These are phyloP conservation scores for Caenorhabditis japonica DNA, from an alignment of 2,888 invertebrate genomes.

Conservation along the genomic window DNA sequence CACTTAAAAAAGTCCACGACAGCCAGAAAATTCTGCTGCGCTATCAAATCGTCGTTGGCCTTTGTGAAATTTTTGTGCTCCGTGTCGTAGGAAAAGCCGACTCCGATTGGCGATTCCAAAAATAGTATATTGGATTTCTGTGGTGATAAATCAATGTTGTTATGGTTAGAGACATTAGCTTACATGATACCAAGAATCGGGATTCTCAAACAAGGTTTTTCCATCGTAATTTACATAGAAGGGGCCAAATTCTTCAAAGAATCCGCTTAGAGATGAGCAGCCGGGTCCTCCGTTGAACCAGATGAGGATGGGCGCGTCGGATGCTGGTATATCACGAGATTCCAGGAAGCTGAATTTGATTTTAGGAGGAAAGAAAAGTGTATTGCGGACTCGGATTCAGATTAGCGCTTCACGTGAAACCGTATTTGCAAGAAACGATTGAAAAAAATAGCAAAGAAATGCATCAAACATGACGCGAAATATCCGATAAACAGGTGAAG, in stretches of 20 bases:
- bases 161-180: not conserved
- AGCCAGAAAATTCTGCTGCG: constrained; percentile 78
- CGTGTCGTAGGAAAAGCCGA: constrained; percentile 75
- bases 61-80: constrained; percentile 26
- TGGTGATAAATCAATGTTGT: constrained; percentile 1
- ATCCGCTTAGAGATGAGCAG: constrained; percentile 73
- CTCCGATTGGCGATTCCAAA: constrained; percentile 79
- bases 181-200: constrained; percentile 76
- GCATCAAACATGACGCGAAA: too few species aligned
- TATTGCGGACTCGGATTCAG: not conserved
- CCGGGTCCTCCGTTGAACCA: constrained; percentile 79
- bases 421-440: not conserved
- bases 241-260: constrained; percentile 62
- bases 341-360: constrained; percentile 78
- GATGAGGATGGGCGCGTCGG: constrained; percentile 78
- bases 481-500: not conserved
- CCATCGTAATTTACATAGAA: constrained; percentile 55
- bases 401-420: not conserved
- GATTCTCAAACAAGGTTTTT: constrained; percentile 70
- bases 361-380: too few species aligned
- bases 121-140: constrained; percentile 80
- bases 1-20: constrained; percentile 79
- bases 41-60: constrained; percentile 65
- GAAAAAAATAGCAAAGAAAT: too few species aligned
- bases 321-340: constrained; percentile 75